Percentiles rank a stretch among this genome's conserved stretches.
These are phyloP conservation scores for Corella eumyota DNA, from an alignment of 23 tunicate genomes.

Conservation along the genomic window DNA sequence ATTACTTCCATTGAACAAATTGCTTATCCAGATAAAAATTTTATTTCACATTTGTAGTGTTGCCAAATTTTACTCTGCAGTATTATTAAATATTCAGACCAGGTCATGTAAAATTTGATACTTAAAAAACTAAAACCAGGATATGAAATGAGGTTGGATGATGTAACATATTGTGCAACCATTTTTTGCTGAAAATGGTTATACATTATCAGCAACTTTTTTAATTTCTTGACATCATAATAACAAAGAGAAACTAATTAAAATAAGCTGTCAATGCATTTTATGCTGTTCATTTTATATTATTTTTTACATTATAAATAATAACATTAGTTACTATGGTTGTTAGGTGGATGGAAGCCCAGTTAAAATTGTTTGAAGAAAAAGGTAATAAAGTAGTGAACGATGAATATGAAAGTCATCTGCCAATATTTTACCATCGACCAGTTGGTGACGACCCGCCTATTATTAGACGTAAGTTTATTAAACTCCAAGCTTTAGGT, in stretches of 20 bases:
- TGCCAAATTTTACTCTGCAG: too few relatives aligned
- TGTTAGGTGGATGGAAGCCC: constrained; percentile 41
- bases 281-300: background rate
- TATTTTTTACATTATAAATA: background rate
- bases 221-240: too few relatives aligned
- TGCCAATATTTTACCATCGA: constrained; percentile 75
- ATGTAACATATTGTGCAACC: too few relatives aligned
- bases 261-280: background rate
- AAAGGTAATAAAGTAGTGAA: constrained; percentile 53
- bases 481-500: background rate
- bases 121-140: too few relatives aligned
- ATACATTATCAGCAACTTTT: too few relatives aligned
- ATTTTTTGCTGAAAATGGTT: too few relatives aligned
- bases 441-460: constrained; percentile 50
- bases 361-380: constrained; percentile 29
- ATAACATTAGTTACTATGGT: background rate
- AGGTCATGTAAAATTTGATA: too few relatives aligned
- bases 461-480: constrained; percentile 35
- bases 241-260: background rate
- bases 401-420: constrained; percentile 42
- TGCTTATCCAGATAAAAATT: too few relatives aligned
- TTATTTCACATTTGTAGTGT: too few relatives aligned
- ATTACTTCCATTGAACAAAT: too few relatives aligned
- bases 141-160: too few relatives aligned
- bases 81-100: too few relatives aligned